Percentiles rank a stretch among this genome's conserved stretches.
Conservation (phyloP, 2,113 vertebrate species). For the Limanda limanda region DNA sequence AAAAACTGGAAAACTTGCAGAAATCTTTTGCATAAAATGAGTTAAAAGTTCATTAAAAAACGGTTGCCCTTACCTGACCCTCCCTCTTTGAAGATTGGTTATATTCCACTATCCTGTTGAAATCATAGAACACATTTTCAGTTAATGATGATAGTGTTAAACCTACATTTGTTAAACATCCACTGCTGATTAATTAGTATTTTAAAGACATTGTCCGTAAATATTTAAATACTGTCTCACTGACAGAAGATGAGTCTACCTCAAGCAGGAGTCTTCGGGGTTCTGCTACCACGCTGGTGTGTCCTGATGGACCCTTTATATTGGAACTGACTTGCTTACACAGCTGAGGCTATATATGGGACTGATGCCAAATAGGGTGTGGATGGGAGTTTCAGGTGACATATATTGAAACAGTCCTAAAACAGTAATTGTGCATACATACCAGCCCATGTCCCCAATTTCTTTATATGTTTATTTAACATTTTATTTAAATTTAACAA, state of each 20-base stretch:
- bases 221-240: not conserved
- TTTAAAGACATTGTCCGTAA: not conserved
- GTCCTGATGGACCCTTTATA: slow-evolving; percentile 33
- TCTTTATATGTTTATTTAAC: not conserved
- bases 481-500: not conserved
- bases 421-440: not conserved
- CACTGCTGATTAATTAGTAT: not conserved
- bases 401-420: not conserved
- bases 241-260: slow-evolving; percentile 26
- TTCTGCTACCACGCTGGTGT: slow-evolving; percentile 39
- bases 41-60: not conserved
- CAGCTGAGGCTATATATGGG: slow-evolving; percentile 49
- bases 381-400: not conserved
- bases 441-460: not conserved
- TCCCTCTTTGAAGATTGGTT: slow-evolving; percentile 18
- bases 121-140: slow-evolving; percentile 3
- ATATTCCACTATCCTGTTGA: slow-evolving; percentile 48
- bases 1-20: not conserved
- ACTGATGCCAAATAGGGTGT: slow-evolving; percentile 43
- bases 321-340: slow-evolving; percentile 13
- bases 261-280: slow-evolving; percentile 35
- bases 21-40: not conserved
- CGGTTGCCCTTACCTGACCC: slow-evolving; percentile 44
- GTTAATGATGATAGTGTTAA: not conserved
- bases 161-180: not conserved